A percentile compares a stretch with the other conserved stretches of the same genome.
phyloP scores from a whole-genome alignment of 1,140 invertebrate genomes.

The Adoxophyes honmai region DNA sequence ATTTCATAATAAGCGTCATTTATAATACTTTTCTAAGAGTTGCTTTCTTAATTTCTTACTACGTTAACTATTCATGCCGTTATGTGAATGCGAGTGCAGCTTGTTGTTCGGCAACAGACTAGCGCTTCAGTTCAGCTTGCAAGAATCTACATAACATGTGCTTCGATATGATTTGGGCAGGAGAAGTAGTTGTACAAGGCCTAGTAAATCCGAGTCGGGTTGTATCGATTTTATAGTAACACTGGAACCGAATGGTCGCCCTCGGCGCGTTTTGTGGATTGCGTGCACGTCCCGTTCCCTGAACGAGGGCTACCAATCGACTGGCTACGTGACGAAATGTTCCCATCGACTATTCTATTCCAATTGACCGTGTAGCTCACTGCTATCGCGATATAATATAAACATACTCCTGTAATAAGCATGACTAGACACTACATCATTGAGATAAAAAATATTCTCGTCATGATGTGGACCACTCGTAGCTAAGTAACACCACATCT shows the following conservation, averaged over 20 bases:
- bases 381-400: no score
- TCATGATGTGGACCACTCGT: no score
- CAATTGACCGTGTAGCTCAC: not conserved
- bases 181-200: no score
- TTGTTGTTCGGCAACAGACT: no score
- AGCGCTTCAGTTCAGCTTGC: no score
- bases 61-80: not conserved
- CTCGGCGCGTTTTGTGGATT: conserved; percentile 29
- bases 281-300: conserved; percentile 39
- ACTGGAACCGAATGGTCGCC: conserved; percentile 20
- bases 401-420: no score
- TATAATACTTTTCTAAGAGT: not conserved
- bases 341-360: conserved; percentile 13
- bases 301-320: conserved; percentile 32
- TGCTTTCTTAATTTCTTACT: conserved; percentile 12
- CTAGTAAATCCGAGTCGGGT: not conserved
- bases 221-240: conserved; percentile 26
- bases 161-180: not conserved
- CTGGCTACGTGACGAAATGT: conserved; percentile 40
- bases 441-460: no score
- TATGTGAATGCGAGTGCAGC: no score
- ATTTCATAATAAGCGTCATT: not conserved
- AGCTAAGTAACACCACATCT: no score
- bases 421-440: no score
- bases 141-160: not conserved